These are phyloP conservation scores for Odontocolon sp. DNA, from an alignment of 2,888 invertebrate species.

Conservation along the genomic window DNA sequence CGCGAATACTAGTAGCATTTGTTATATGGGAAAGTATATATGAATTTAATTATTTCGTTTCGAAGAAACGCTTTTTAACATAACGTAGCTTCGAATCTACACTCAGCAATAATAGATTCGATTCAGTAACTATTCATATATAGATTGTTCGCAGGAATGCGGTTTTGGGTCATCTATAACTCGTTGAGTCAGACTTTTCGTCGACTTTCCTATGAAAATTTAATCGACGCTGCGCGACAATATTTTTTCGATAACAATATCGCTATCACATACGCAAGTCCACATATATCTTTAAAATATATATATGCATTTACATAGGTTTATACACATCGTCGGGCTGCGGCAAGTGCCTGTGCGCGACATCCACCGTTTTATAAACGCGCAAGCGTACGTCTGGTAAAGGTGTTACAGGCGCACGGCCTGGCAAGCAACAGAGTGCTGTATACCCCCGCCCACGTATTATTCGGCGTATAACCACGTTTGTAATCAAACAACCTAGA, in stretches of 20 bases:
- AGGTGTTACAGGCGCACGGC: slow-evolving; percentile 73
- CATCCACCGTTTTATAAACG: slow-evolving; percentile 1
- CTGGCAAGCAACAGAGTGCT: slow-evolving; percentile 77
- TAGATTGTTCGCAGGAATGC: neutral
- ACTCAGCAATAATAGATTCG: neutral
- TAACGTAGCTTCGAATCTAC: neutral
- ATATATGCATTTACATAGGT: neutral
- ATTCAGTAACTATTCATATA: neutral
- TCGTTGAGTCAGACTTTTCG: neutral
- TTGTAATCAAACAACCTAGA: slow-evolving; percentile 72
- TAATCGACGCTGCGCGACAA: neutral
- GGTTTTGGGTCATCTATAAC: neutral
- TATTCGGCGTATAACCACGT: slow-evolving; percentile 76
- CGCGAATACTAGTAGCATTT: no score
- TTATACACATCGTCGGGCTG: slow-evolving; percentile 29
- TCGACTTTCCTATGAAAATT: slow-evolving; percentile 10
- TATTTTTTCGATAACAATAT: slow-evolving; percentile 13
- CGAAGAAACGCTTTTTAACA: neutral
- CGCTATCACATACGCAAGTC: slow-evolving; percentile 6
- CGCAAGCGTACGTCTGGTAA: slow-evolving; percentile 64
- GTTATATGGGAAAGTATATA: no score
- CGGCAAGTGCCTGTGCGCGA: slow-evolving; percentile 57
- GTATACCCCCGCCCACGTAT: slow-evolving; percentile 79
- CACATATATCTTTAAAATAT: neutral
- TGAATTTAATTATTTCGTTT: no score